These are phyloP conservation scores for Julus scanicus DNA, from an alignment of 2,888 invertebrate genomes.

Conservation along the genomic window DNA sequence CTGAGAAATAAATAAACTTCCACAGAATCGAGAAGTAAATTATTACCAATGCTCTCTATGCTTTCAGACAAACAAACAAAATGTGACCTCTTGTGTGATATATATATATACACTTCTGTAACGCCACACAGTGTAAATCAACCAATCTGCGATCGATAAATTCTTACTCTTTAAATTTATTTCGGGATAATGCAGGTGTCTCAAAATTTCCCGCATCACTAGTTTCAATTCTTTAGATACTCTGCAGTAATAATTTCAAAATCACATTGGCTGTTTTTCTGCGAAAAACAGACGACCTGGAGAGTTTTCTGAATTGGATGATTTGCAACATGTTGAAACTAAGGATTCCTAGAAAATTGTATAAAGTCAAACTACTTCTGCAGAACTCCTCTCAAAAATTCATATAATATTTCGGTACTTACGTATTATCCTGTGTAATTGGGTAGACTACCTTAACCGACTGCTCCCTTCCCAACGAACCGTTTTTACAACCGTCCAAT, in stretches of 20 bases:
- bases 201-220: background rate
- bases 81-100: background rate
- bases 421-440: too few relatives aligned
- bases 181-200: conserved; percentile 3
- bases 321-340: background rate
- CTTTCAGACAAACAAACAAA: background rate
- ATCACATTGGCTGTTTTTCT: background rate
- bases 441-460: background rate
- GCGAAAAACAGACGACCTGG: background rate
- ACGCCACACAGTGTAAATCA: background rate
- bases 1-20: background rate
- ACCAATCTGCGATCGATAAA: background rate
- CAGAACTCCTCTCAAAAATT: background rate
- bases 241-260: background rate
- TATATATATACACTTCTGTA: background rate
- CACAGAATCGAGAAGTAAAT: background rate
- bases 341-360: background rate
- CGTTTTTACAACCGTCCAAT: background rate
- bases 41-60: background rate
- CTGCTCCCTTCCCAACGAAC: too few relatives aligned
- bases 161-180: background rate
- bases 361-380: background rate
- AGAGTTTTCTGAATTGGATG: background rate
- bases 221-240: background rate
- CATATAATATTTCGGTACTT: too few relatives aligned